Evolutionary conservation across 2,888 invertebrate species (phyloP), one percentile per base, ranked within the genome.

Genomic region (Drosophila stalkeri): DNA sequence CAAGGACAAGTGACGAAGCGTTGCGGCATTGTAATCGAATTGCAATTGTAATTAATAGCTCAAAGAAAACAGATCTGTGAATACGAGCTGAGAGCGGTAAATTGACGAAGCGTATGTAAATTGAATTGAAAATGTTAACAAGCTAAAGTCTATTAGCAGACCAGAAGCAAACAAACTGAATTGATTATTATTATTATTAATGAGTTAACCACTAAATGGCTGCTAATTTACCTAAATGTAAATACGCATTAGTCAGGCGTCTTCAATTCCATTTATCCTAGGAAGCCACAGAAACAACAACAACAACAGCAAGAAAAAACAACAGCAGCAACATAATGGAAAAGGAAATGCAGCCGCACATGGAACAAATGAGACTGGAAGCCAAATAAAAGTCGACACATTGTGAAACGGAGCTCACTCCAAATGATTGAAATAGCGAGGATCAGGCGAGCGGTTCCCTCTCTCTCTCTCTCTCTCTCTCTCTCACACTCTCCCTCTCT

Each of bases 241-340:
- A 87, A 81, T 84, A 72, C 66, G 64, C 81, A 82, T 82, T 85
- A 87, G 87, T 90, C 89, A 90, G 81, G 80, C 75, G 65, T 61
- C 69, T 54, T 73, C 71, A 61, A 67, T 33, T 23, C 8, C 43
- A 57, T 37, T 54, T 31, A 56, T 44, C 18, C 51, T 18, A 37
- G 60, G 60, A 70, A 61, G 47, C 70, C 63, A 62, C 79, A 69
- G 59, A 46, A 37, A 54, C 57, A 67, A n/a, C n/a, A 46, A 35
- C 52, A 67, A 23, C 66, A 68, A 56, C 41, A 75, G 56, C 18
- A 70, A 49, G 27, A 27, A 27, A 23, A 1, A 23, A 52, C n/a
- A 33, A n/a, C n/a, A 61, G 23, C 18, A 7, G 23, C 43, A 60
- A 70, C 49, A 75, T 61, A 66, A 65, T 57, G 66, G 49, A 65